These are phyloP conservation scores for Sycophaga agraensis DNA, from an alignment of 1,140 invertebrate species.

Conservation along the genomic window DNA sequence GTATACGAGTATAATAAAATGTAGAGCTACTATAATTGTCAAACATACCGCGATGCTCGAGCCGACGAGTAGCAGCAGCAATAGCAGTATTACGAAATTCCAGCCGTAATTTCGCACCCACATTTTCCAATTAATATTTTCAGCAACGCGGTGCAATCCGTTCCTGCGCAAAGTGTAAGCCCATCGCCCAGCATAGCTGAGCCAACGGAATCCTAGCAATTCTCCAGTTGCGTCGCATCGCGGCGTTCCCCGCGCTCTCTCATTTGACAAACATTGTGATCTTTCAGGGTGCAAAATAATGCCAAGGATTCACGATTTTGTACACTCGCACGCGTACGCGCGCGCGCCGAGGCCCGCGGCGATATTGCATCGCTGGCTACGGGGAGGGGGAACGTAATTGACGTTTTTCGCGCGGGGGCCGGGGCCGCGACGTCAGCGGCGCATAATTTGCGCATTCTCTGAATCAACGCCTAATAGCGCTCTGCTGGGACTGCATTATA, in stretches of 20 bases:
- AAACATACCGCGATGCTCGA: no score
- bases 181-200: not conserved
- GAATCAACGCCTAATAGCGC: slow-evolving; percentile 21
- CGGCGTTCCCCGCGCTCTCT: not conserved
- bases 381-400: slow-evolving; percentile 11
- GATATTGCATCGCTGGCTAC: not conserved
- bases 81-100: no score
- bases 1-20: no score
- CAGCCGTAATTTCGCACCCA: not conserved
- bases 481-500: not conserved
- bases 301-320: slow-evolving; percentile 9
- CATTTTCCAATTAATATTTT: slow-evolving; percentile 1
- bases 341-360: not conserved
- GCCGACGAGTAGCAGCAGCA: no score
- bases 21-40: no score
- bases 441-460: slow-evolving; percentile 25
- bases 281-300: slow-evolving; percentile 11
- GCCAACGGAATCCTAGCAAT: slow-evolving; percentile 3
- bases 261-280: slow-evolving; percentile 20
- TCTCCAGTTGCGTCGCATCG: not conserved
- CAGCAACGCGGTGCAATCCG: not conserved
- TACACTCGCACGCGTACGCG: no score
- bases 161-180: not conserved
- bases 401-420: not conserved
- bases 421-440: not conserved